Conservation (phyloP, 2,113 vertebrate genomes). For the Saguinus imperator region DNA sequence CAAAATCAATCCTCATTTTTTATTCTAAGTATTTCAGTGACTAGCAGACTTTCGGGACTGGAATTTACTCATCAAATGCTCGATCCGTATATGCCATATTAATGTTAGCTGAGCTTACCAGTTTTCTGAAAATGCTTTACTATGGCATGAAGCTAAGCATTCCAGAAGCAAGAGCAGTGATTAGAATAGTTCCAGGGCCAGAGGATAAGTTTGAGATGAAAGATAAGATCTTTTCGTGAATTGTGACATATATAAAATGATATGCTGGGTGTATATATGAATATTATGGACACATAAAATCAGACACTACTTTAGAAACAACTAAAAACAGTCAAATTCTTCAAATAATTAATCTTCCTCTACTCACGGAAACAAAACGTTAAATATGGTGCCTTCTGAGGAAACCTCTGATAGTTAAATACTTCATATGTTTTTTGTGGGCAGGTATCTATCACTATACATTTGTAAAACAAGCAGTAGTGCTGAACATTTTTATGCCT, state of each 20-base stretch:
- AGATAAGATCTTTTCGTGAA: background rate
- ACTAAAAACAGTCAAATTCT: background rate
- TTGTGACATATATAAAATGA: background rate
- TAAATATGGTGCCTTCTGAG: background rate
- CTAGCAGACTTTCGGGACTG: background rate
- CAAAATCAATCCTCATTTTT: slow-evolving; percentile 35
- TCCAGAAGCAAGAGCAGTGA: background rate
- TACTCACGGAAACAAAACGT: background rate
- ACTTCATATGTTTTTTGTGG: background rate
- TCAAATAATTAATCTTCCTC: background rate
- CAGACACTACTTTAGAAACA: slow-evolving; percentile 41
- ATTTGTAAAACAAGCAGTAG: background rate
- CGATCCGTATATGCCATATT: background rate
- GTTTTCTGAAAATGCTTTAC: background rate
- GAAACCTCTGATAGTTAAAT: background rate
- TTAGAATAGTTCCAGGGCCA: background rate
- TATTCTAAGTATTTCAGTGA: slow-evolving; percentile 12
- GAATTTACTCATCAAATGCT: slow-evolving; percentile 18
- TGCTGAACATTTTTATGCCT: background rate
- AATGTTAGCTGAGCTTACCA: background rate
- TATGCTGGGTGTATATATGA: background rate
- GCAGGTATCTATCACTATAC: background rate
- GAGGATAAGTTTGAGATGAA: background rate
- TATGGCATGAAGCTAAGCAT: background rate
- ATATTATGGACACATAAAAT: background rate